Base-by-base conservation (phyloP, 2,888 invertebrate species). In the Philaethria dido region DNA sequence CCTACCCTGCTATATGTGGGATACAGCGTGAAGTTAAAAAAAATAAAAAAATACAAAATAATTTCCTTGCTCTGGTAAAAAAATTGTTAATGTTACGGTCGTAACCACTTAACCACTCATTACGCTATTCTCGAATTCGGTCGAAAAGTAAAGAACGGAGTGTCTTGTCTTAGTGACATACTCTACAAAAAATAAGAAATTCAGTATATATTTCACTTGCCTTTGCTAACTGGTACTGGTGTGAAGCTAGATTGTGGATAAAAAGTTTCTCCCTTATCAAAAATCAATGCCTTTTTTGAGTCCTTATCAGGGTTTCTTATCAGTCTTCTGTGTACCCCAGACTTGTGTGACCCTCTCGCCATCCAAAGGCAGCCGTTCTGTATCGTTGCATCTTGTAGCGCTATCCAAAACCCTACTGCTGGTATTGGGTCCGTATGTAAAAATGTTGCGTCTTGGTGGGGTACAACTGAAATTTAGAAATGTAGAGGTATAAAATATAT, bases 291-390 rank as follows among this genome's bases (percentile, higher is more conserved):
- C 9, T 73, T 66, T 14, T 90, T 83, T 0, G 95, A 93, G 1
- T 92, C 83, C 55, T 92, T 87, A 72, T 97, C 96, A 0, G 95
- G 94, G 81, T 96, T 97, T 69, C 96, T 93, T 0, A 95, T 77
- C 77, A 96, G 88, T 75, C 96, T 93, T 60, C 96, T 92, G 77
- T 97, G 96, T 0, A 97, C 95, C 0, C 96, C 96, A 55, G 96
- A 95, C 80, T 95, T 96, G 85, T 99, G 99, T 0, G 99, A 99
- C 0, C 98, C 98, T 20, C 96, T 96, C 2, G 97, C 95, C 80
- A 99, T 96, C 95, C 97, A 98, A 4, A 99, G 93, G 80, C 99
- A 99, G 4, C 99, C 99, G 83, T 99, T 99, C 80, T 98, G 96
- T 16, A 95, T 72, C 0, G 97, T 98, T 0, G 98, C 97, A 80